These are phyloP conservation scores for Eidolon helvum DNA, from an alignment of 2,113 vertebrate genomes.

Conservation along the genomic window DNA sequence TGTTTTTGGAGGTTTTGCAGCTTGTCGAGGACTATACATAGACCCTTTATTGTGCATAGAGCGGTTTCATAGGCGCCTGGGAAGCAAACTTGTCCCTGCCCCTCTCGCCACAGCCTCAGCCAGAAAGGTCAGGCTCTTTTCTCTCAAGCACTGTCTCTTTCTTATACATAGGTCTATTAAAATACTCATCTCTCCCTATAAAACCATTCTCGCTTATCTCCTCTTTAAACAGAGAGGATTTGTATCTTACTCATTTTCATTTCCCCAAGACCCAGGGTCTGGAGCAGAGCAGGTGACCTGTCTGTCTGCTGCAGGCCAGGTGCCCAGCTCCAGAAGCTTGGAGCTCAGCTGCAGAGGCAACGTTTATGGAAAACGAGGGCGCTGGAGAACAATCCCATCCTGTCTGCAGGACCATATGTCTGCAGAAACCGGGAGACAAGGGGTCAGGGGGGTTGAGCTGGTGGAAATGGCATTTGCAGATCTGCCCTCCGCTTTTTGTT, in stretches of 20 bases:
- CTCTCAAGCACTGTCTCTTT: not conserved
- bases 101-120: not conserved
- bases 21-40: not conserved
- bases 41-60: not conserved
- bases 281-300: rapidly evolving
- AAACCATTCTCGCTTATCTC: no score
- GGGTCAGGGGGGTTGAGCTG: rapidly evolving
- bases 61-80: not conserved
- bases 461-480: not conserved
- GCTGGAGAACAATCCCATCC: no score
- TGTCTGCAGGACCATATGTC: no score
- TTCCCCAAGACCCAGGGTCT: not conserved
- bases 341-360: not conserved
- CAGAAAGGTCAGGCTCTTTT: not conserved
- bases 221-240: no score
- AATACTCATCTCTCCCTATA: no score
- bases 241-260: not conserved
- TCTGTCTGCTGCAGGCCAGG: rapidly evolving
- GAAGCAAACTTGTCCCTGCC: not conserved
- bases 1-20: not conserved
- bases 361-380: rapidly evolving
- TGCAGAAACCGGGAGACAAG: not conserved
- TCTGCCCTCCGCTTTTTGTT: not conserved
- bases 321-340: not conserved
- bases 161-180: not conserved